Percentiles rank a stretch among this genome's conserved stretches.
phyloP scores from a whole-genome alignment of 30 jellyfish, hydroid and myxozoan genomes.

The Aurelia aurita region DNA sequence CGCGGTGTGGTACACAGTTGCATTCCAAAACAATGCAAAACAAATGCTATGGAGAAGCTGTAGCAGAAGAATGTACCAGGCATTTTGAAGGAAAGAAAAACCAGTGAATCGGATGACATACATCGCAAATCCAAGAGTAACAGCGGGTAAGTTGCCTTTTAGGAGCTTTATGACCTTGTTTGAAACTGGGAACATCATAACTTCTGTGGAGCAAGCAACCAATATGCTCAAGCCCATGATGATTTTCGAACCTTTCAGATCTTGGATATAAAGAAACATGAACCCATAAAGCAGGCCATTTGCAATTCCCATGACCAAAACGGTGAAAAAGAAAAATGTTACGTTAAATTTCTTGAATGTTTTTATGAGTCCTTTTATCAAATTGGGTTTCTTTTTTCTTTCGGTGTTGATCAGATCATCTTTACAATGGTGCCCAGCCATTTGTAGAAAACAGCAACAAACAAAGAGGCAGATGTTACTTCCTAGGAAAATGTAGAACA shows the following conservation, averaged over 20 bases:
- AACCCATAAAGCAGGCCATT: constrained; percentile 73
- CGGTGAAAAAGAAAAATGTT: constrained; percentile 59
- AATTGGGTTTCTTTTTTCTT: constrained; percentile 16
- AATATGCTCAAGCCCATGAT: constrained; percentile 83
- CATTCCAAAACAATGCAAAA: constrained; percentile 69
- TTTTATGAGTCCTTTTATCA: constrained; percentile 46
- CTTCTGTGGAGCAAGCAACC: constrained; percentile 76
- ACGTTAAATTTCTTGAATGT: constrained; percentile 67
- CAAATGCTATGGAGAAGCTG: constrained; percentile 74
- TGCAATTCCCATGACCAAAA: constrained; percentile 71
- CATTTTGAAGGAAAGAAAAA: constrained; percentile 58
- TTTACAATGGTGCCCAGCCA: constrained; percentile 29
- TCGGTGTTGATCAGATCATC: constrained; percentile 10
- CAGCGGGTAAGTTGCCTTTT: constrained; percentile 64
- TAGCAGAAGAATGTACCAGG: constrained; percentile 66
- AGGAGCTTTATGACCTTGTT: constrained; percentile 35
- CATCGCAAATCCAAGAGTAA: constrained; percentile 48
- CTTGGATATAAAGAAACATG: constrained; percentile 68
- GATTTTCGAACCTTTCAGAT: constrained; percentile 72
- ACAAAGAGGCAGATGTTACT: constrained; percentile 42
- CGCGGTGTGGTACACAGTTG: constrained; percentile 56
- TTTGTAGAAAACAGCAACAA: constrained; percentile 41
- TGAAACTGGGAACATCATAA: constrained; percentile 72
- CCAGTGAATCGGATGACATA: constrained; percentile 62
- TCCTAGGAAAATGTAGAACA: constrained; percentile 66